Evolutionary conservation across 2,888 invertebrate species (phyloP), one percentile per base, ranked within the genome.

Genomic region (Amblyjoppa fuscipennis): DNA sequence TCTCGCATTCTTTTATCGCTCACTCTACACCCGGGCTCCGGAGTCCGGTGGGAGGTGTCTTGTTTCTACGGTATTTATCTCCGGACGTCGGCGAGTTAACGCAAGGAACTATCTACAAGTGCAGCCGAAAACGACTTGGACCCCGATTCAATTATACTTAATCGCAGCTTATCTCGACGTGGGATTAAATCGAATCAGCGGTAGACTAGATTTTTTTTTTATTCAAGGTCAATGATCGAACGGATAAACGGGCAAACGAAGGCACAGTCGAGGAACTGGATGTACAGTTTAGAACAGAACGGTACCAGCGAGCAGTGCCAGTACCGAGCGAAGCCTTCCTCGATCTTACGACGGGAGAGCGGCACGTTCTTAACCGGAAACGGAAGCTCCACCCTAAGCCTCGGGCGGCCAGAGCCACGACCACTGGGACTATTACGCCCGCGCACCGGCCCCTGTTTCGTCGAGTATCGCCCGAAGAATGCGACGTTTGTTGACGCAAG

Each of bases 361-460:
- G 88, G 88, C 93, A 93, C 93, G 93, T 93, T 89, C 91, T 87
- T 88, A 90, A 84, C 93, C 92, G 93, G 93, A 93, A 93, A 93
- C 93, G 93, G 93, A 93, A 93, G 93, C 93, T 93, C 93, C 92
- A 92, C 93, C 93, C 92, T 90, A 45, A 89, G 89, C 78, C 56
- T 61, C 73, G 78, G 41, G 83, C n/a, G n/a, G 45, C 74, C 16
- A 20, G 34, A 70, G 51, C 51, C 49, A 70, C 45, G 5, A 28
- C 16, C n/a, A 73, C 56, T 20, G 31, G 13, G 56, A 34, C 53
- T 73, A 41, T 59, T 56, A 41, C 73, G 41, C 73, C 73, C n/a
- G 73, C 56, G 73, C 73, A 41, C 73, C 11, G 38, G 4, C 73
- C 41, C 28, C 34, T 34, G 38, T 41, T 56, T 56, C 38, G 20